Evolutionary conservation across 2,888 invertebrate genomes (phyloP).

Genomic region (Xanthostigma xanthostigma): DNA sequence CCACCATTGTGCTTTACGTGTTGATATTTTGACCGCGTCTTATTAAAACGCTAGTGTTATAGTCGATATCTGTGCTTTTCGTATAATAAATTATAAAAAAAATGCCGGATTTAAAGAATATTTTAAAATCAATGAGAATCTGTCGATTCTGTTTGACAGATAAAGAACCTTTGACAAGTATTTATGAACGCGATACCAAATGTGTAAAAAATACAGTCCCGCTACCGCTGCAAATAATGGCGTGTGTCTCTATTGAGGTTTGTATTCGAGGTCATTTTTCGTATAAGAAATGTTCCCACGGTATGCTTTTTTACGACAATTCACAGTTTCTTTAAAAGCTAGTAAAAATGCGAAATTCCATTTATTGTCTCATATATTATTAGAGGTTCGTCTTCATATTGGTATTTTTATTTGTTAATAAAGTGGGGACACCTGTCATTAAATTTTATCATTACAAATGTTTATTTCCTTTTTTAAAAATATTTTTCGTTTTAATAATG

Average conservation of each 20-base stretch:
- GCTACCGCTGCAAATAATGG: slow-evolving; percentile 59
- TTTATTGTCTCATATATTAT: not conserved
- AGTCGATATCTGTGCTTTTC: not conserved
- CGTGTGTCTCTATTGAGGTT: slow-evolving; percentile 64
- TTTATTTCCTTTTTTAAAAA: not conserved
- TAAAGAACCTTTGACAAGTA: slow-evolving; percentile 44
- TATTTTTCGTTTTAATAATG: not conserved
- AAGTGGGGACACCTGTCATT: too few species aligned
- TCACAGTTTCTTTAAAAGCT: not conserved
- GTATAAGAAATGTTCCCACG: too few species aligned
- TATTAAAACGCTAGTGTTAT: not conserved
- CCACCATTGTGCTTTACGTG: slow-evolving; percentile 22
- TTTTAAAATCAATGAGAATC: slow-evolving; percentile 44
- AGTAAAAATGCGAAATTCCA: not conserved
- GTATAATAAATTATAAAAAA: slow-evolving; percentile 15
- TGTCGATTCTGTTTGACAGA: slow-evolving; percentile 62
- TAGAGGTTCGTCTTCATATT: not conserved
- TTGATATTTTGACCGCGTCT: slow-evolving; percentile 16
- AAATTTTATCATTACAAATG: too few species aligned
- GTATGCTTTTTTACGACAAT: too few species aligned
- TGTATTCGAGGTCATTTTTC: slow-evolving; percentile 17
- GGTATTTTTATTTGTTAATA: too few species aligned
- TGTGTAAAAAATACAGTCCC: slow-evolving; percentile 44
- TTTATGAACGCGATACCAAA: slow-evolving; percentile 44
- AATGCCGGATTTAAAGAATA: slow-evolving; percentile 45